A percentile compares a stretch with the other conserved stretches of the same genome.
Conservation (phyloP, 92 coral and sea anemone species). For the Micromussa lordhowensis region DNA sequence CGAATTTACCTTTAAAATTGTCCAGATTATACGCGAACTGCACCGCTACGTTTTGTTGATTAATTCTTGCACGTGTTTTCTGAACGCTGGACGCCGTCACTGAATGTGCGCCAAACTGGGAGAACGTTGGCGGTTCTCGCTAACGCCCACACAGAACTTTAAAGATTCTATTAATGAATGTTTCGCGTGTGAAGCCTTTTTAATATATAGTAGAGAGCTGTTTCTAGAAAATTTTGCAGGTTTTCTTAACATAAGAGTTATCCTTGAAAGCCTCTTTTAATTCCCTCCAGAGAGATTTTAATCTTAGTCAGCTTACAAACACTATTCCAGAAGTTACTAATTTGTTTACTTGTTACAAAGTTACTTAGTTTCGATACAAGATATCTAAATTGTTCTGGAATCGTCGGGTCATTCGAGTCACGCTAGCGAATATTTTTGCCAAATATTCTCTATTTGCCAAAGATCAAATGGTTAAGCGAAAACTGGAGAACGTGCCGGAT, state of each 20-base stretch:
- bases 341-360: slow-evolving; percentile 56
- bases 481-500: background rate
- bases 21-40: background rate
- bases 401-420: slow-evolving; percentile 32
- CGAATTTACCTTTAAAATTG: background rate
- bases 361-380: slow-evolving; percentile 48
- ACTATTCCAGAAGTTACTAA: slow-evolving; percentile 42
- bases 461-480: background rate
- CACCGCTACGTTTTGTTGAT: background rate
- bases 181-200: slow-evolving; percentile 9
- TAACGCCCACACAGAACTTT: slow-evolving; percentile 38
- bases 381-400: slow-evolving; percentile 38
- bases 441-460: background rate
- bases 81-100: background rate
- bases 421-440: slow-evolving; percentile 6
- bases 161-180: background rate
- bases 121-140: background rate
- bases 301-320: slow-evolving; percentile 16
- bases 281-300: slow-evolving; percentile 19
- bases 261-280: slow-evolving; percentile 13
- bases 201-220: background rate
- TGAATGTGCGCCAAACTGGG: background rate
- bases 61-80: background rate
- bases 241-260: slow-evolving; percentile 25
- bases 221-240: slow-evolving; percentile 32